These are phyloP conservation scores for Heterochromis multidens DNA, from an alignment of 2,113 vertebrate genomes.

Conservation along the genomic window DNA sequence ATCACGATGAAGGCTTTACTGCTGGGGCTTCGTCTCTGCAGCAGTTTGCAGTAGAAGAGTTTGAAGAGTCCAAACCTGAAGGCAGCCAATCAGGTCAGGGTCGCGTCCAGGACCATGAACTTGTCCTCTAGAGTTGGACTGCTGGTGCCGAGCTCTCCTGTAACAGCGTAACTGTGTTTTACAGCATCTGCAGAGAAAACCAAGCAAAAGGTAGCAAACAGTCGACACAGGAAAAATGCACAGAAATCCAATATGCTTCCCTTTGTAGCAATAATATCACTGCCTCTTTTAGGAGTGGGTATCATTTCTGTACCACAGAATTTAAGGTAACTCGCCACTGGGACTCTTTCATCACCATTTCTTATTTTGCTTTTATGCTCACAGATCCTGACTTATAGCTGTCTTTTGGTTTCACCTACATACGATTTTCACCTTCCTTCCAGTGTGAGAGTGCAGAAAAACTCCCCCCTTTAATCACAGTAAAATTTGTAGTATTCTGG, in stretches of 20 bases:
- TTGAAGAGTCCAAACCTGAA: not conserved
- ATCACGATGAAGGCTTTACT: not conserved
- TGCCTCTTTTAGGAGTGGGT: not conserved
- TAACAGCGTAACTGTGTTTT: not conserved
- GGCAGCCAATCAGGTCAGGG: not conserved
- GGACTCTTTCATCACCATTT: too few species aligned
- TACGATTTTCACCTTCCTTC: not conserved
- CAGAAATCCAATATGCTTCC: not conserved
- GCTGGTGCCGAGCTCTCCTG: not conserved
- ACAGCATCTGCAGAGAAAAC: not conserved
- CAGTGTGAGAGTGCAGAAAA: not conserved
- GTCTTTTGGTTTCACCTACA: too few species aligned
- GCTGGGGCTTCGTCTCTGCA: not conserved
- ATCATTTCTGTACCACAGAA: not conserved
- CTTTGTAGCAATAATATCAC: not conserved
- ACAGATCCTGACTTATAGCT: too few species aligned
- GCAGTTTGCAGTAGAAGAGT: not conserved
- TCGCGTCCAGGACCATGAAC: not conserved
- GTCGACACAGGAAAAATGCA: too few species aligned
- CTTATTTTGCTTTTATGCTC: too few species aligned
- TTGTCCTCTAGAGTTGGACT: not conserved
- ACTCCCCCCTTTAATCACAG: not conserved
- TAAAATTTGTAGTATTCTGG: too few species aligned
- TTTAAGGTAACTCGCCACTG: too few species aligned
- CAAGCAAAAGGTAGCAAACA: not conserved